Base-by-base conservation (phyloP, 2,888 invertebrate genomes). In the Arctia plantaginis region DNA sequence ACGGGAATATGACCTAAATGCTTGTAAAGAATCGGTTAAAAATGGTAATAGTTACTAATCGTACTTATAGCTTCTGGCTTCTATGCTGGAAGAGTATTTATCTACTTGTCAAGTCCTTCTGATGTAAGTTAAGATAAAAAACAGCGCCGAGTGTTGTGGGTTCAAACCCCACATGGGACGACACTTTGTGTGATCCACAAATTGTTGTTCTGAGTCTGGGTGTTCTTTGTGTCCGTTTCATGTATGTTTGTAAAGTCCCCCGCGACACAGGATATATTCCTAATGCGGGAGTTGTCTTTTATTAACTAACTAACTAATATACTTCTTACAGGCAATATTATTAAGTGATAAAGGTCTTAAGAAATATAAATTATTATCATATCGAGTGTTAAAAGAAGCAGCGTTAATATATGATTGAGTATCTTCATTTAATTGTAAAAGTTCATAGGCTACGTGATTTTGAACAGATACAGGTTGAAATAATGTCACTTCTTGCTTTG, bases 381-480 rank as follows among this genome's bases (percentile, higher is more conserved):
- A 69, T 72, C 33, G 44, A 33, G 35, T 69, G 70, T 80, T 79
- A 76, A 55, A 51, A 10, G 51, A 77, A 51, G 55, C 81, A 82
- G 82, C 80, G 62, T 82, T 85, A 59, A 27, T 59, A 83, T 44
- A 77, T 78, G 78, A 82, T 77, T 82, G 83, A 83, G 76, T 71
- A 7, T 79, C 83, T 81, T 85, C 81, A 87, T 75, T 76, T 82
- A 84, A 80, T 76, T 41, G 39, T 27, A 72, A 10, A 64, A 62
- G 27, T 47, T 47, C 44, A 69, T 69, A 69, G 12, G 67, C 33
- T 75, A 62, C 51, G 64, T 69, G 70, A 62, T 65, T 62, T 70
- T 23, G 41, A 30, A 44, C n/a, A 10, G 2, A 64, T 44, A 39
- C 8, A 8, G 10, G 13, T 64, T 23, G 44, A 70, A 64, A 70